A percentile compares a stretch with the other conserved stretches of the same genome.
These are phyloP conservation scores for Mizuhopecten yessoensis DNA, from an alignment of 1,140 invertebrate genomes.

Conservation along the genomic window DNA sequence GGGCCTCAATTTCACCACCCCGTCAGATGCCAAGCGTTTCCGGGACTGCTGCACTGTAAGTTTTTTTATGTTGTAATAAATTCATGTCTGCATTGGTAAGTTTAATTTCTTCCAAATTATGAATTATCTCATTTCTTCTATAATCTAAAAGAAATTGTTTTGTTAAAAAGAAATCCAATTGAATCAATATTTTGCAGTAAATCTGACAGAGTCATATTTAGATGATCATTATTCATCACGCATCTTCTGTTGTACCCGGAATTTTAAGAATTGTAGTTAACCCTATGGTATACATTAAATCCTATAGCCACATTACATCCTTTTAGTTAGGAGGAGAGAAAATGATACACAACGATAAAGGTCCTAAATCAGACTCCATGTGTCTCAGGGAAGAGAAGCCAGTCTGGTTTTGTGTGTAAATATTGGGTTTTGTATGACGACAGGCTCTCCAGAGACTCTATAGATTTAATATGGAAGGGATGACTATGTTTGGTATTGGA, in stretches of 20 bases:
- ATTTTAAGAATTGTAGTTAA: not conserved
- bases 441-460: too few species aligned
- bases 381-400: not conserved
- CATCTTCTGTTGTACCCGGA: not conserved
- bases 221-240: not conserved
- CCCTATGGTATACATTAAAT: not conserved
- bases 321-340: not conserved
- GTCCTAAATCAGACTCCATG: not conserved
- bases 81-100: not conserved
- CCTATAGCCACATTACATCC: too few species aligned
- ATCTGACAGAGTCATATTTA: not conserved
- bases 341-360: not conserved
- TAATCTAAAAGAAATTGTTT: too few species aligned
- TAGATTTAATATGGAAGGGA: not conserved
- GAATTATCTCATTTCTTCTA: not conserved
- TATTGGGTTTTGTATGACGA: too few species aligned
- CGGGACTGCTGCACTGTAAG: constrained; percentile 97
- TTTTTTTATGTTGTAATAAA: constrained; percentile 79
- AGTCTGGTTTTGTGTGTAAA: not conserved
- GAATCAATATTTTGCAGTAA: too few species aligned
- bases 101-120: not conserved
- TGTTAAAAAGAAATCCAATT: not conserved
- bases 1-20: constrained; percentile 98
- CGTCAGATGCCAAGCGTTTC: constrained; percentile 98
- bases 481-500: too few species aligned